Evolutionary conservation across 1,140 invertebrate genomes (phyloP), one percentile per base, ranked within the genome.

Genomic region (Subanguina moxae): DNA sequence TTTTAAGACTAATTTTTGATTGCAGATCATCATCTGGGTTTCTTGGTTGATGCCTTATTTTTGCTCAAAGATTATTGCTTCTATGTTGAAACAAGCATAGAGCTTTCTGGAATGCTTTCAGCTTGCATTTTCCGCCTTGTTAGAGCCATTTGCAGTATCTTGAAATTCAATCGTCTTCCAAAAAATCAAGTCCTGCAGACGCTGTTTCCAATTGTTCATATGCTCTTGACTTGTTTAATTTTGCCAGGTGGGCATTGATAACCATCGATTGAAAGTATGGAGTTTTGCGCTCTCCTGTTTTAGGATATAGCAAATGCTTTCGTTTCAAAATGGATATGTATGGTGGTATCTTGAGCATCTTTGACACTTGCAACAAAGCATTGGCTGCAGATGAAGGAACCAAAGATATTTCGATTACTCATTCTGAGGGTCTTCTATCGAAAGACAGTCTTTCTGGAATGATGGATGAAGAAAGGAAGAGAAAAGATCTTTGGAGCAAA

Each of bases 1-100:
- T 32, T 13, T 27, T 30, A n/a, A n/a, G n/a, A n/a, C n/a, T n/a
- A n/a, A n/a, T 64, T 17, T 67, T n/a, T 43, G 19, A 32, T 28
- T 62, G 56, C 58, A 70, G 68, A 27, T 58, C 56, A 48, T 43
- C 62, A 70, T 27, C 46, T 57, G 25, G 32, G 38, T 15, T 59
- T 72, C 21, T 32, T 72, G 8, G 68, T 71, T 23, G 70, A 72
- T 28, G 65, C 70, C 17, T 52, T 72, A 0, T 71, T 72, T 58
- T 42, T 72, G 13, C 28, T 72, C n/a, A 45, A 48, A 1, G 46
- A 62, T 21, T 72, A 72, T 42, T 72, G 70, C 32, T 38, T 38
- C 21, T 64, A 42, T 19, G 68, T 72, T 13, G 62, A 72, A 42
- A 64, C 64, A 46, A 72, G 62, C 59, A n/a, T 58, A 21, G 70